These are phyloP conservation scores for Paedocypris micromegethes DNA, from an alignment of 2,797 vertebrate genomes.

Conservation along the genomic window DNA sequence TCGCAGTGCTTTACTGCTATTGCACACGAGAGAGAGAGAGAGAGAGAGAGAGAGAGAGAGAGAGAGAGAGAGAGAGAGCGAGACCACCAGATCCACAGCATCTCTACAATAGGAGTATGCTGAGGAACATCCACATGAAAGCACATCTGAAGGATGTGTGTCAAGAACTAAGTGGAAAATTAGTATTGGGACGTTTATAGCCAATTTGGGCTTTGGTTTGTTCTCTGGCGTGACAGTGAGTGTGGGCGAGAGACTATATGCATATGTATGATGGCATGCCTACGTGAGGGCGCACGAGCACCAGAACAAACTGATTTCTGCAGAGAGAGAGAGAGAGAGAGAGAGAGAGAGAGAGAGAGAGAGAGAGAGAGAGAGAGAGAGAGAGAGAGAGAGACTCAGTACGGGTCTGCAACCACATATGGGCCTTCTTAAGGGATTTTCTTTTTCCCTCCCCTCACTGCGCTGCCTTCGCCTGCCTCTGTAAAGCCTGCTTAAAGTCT, in stretches of 20 bases:
- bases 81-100: not conserved
- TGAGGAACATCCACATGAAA: not conserved
- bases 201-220: conserved; percentile 3
- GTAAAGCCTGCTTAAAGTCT: conserved; percentile 66
- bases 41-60: not conserved
- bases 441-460: conserved; percentile 26
- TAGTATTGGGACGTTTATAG: not conserved
- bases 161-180: not conserved
- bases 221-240: conserved; percentile 2
- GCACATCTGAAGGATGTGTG: conserved; percentile 5
- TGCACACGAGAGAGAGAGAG: not conserved
- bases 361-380: conserved; percentile 23
- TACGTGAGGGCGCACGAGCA: conserved; percentile 20
- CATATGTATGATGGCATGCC: conserved; percentile 19
- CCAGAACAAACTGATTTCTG: conserved; percentile 42
- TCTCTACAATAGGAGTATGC: conserved; percentile 11
- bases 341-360: conserved; percentile 19
- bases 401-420: conserved; percentile 40
- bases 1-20: conserved; percentile 24
- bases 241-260: conserved; percentile 13
- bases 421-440: conserved; percentile 43
- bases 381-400: conserved; percentile 27
- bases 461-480: conserved; percentile 53
- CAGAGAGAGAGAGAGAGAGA: conserved; percentile 18
- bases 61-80: not conserved